These are phyloP conservation scores for Chitala chitala DNA, from an alignment of 2,113 vertebrate genomes.

Conservation along the genomic window DNA sequence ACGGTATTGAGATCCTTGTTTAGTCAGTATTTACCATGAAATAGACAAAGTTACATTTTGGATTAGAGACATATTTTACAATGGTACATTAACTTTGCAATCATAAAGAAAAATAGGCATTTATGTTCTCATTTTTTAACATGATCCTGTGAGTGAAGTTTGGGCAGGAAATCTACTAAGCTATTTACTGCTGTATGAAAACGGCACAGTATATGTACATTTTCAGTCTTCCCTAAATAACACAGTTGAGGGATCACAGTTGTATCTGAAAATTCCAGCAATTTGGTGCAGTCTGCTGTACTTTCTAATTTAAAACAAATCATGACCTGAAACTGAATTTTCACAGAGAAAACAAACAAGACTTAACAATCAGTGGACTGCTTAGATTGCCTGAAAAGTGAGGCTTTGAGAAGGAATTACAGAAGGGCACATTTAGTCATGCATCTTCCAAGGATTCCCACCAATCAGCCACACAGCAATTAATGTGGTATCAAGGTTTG, in stretches of 20 bases:
- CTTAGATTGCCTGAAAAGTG: neutral
- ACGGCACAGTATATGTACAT: constrained; percentile 22
- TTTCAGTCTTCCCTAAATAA: constrained; percentile 31
- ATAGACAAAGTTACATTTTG: constrained; percentile 38
- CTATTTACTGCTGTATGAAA: constrained; percentile 29
- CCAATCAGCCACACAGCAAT: neutral
- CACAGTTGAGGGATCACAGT: constrained; percentile 39
- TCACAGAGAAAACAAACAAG: neutral
- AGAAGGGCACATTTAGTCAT: neutral
- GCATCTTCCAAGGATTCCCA: constrained; percentile 6
- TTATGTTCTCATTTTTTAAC: constrained; percentile 29
- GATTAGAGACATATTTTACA: constrained; percentile 42
- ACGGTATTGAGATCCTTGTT: constrained; percentile 38
- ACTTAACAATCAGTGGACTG: neutral
- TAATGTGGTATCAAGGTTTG: neutral
- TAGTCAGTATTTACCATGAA: constrained; percentile 38
- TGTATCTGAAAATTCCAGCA: constrained; percentile 34
- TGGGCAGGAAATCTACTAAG: constrained; percentile 19
- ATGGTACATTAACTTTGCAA: constrained; percentile 43
- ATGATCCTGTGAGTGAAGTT: constrained; percentile 17
- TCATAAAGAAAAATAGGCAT: constrained; percentile 33
- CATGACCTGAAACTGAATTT: neutral
- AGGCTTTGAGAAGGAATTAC: neutral
- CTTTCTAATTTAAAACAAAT: neutral
- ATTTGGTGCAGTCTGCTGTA: constrained; percentile 27